Conservation (phyloP, 1,140 invertebrate species). For the Whitmania pigra region DNA sequence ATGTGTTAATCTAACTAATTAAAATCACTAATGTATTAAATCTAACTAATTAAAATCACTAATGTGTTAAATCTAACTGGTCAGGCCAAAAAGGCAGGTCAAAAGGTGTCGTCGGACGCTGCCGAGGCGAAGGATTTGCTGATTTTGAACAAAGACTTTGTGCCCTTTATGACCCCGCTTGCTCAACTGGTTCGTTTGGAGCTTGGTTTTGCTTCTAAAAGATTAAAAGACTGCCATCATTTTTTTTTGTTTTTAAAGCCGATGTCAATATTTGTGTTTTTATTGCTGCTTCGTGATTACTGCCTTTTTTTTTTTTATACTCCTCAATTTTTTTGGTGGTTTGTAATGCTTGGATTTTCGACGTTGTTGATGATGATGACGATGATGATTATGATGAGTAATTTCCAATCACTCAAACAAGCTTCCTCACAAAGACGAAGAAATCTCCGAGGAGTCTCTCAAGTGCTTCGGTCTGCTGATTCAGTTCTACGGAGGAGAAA, state of each 20-base stretch:
- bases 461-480: slow-evolving; percentile 38
- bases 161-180: slow-evolving; percentile 34
- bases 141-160: slow-evolving; percentile 38
- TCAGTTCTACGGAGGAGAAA: slow-evolving; percentile 42
- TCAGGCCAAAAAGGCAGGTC: slow-evolving; percentile 26
- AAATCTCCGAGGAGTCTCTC: slow-evolving; percentile 37
- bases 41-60: too few relatives aligned
- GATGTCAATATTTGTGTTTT: too few relatives aligned
- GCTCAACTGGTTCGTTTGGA: slow-evolving; percentile 34
- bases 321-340: too few relatives aligned
- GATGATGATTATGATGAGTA: too few relatives aligned
- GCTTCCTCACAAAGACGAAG: slow-evolving; percentile 39
- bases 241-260: too few relatives aligned
- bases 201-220: too few relatives aligned
- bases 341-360: not conserved
- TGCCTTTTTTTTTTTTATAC: too few relatives aligned
- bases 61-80: too few relatives aligned
- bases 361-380: too few relatives aligned
- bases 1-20: too few relatives aligned
- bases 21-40: slow-evolving; percentile 13
- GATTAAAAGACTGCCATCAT: too few relatives aligned
- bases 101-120: slow-evolving; percentile 31
- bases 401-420: slow-evolving; percentile 18
- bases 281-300: too few relatives aligned
- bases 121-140: slow-evolving; percentile 39